These are phyloP conservation scores for Gobiocypris rarus DNA, from an alignment of 2,113 vertebrate species.

Conservation along the genomic window DNA sequence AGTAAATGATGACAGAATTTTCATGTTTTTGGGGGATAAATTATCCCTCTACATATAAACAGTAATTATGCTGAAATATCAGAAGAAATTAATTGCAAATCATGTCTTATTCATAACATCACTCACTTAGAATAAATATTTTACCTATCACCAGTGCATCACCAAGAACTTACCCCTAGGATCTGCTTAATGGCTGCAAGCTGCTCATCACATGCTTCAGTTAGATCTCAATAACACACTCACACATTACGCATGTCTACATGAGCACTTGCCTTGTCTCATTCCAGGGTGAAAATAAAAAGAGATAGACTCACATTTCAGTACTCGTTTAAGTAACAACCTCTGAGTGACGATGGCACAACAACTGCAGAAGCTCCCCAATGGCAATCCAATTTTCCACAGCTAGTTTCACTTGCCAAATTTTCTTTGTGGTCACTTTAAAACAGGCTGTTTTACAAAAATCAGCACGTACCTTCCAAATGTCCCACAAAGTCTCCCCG, in stretches of 20 bases:
- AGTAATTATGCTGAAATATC: neutral
- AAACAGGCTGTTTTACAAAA: neutral
- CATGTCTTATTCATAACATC: constrained; percentile 41
- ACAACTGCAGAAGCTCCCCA: neutral
- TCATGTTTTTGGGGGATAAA: neutral
- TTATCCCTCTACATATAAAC: neutral
- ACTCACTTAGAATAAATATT: constrained; percentile 43
- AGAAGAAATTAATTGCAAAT: neutral
- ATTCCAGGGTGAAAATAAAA: neutral
- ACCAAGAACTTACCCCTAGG: constrained; percentile 4
- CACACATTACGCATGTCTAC: neutral
- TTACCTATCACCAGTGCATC: constrained; percentile 21
- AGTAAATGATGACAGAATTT: neutral
- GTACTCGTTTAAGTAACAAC: neutral
- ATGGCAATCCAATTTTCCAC: too few relatives aligned
- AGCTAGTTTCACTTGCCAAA: neutral
- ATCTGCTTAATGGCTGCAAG: constrained; percentile 18
- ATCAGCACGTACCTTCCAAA: constrained; percentile 31
- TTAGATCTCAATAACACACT: neutral
- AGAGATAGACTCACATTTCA: neutral
- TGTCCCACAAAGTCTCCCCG: constrained; percentile 8
- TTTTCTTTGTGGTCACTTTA: neutral
- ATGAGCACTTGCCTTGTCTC: neutral
- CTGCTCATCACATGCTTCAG: neutral
- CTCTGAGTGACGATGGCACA: neutral